Conservation (phyloP, 1,140 invertebrate genomes). For the Ceratitis capitata region DNA sequence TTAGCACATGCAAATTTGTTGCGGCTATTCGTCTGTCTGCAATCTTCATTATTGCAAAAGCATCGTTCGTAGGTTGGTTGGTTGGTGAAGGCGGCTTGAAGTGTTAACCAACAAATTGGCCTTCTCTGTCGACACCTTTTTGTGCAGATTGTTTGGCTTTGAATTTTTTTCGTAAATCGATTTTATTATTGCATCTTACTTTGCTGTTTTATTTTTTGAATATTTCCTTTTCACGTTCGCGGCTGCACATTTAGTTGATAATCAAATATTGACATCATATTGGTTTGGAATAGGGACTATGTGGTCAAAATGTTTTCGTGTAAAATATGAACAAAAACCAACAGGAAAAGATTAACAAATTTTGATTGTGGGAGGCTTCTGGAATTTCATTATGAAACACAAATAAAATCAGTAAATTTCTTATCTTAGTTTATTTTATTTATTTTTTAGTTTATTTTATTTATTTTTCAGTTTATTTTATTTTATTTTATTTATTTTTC, state of each 20-base stretch:
- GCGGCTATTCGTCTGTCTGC: neutral
- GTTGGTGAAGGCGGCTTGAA: neutral
- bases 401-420: too few relatives aligned
- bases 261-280: slow-evolving; percentile 1
- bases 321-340: neutral
- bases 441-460: too few relatives aligned
- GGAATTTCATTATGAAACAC: too few relatives aligned
- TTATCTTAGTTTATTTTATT: too few relatives aligned
- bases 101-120: slow-evolving; percentile 15
- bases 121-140: slow-evolving; percentile 8
- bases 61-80: neutral
- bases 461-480: too few relatives aligned
- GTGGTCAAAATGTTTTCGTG: neutral
- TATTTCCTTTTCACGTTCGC: neutral
- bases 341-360: too few relatives aligned
- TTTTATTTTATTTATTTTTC: too few relatives aligned
- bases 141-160: neutral
- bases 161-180: neutral
- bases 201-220: neutral
- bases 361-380: too few relatives aligned
- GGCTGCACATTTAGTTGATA: neutral
- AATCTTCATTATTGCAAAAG: slow-evolving; percentile 1
- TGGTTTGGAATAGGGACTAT: neutral
- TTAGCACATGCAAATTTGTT: slow-evolving; percentile 4
- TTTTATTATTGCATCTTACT: neutral